Evolutionary conservation across 1,140 invertebrate genomes (phyloP), one percentile per base, ranked within the genome.

Genomic region (Drosophila bifasciata): DNA sequence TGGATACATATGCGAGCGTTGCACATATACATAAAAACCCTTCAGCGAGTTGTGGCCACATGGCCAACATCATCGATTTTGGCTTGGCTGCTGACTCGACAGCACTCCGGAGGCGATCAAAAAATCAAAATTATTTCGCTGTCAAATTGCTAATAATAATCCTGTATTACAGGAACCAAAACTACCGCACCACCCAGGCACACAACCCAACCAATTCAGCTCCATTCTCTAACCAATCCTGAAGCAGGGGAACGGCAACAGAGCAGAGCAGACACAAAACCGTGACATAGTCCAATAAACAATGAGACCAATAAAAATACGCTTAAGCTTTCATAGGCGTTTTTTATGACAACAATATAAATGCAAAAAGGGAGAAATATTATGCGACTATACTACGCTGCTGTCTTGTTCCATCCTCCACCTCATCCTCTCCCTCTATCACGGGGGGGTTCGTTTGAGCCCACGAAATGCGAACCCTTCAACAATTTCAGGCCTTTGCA

Each of bases 291-390:
- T 80, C 83, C 88, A 88, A 88, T 88, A 88, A 88, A 88, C 78
- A 88, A 88, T 88, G 83, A 78, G 78, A 79, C 83, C 78, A 88
- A 88, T 88, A 89, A 89, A 89, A 89, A 89, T 89, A 76, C 84
- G 85, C 84, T 89, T 89, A 89, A 84, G 85, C 85, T 89, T 89
- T 89, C 84, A 89, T 90, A 90, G 86, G 86, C 86, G 86, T 90
- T 89, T 90, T 90, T 90, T 90, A 90, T 90, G 86, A 90, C 86
- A 90, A 90, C 86, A 90, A 90, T 90, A 90, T 86, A 90, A 90
- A 90, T 90, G 86, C 81, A 90, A 90, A 90, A 79, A 63, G 83
- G 64, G 59, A 72, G n/a, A 64, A 79, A 78, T 79, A 68, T 69
- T 51, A 51, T 67, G 32, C 32, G 32, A 36, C 11, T 36, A 67